Percentiles rank a stretch among this genome's conserved stretches.
phyloP scores from a whole-genome alignment of 2,113 vertebrate genomes.

The Podilymbus podiceps region DNA sequence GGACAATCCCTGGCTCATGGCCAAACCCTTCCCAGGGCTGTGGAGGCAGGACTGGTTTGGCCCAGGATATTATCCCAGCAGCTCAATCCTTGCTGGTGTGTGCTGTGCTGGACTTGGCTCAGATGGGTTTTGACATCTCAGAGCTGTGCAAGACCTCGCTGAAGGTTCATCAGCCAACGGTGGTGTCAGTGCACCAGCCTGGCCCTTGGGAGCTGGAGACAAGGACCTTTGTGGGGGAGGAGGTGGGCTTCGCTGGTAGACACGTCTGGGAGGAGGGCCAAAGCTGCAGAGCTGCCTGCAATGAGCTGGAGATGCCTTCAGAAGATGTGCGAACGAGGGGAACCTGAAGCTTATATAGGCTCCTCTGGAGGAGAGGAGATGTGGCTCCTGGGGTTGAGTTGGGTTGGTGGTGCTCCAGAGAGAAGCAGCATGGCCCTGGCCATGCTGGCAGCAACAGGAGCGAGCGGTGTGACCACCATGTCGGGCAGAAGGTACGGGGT shows the following conservation, averaged over 20 bases:
- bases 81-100: neutral
- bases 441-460: fast-evolving
- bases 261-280: neutral
- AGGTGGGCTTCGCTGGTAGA: neutral
- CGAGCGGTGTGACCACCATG: fast-evolving
- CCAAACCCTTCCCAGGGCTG: neutral
- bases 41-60: neutral
- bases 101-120: neutral
- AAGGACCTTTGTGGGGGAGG: fast-evolving
- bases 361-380: neutral
- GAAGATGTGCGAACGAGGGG: neutral
- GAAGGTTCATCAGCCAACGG: neutral
- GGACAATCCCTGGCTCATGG: neutral
- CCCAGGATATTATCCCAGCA: neutral
- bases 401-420: neutral
- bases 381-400: neutral
- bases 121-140: neutral
- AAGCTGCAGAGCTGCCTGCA: neutral
- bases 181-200: neutral
- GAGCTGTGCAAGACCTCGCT: neutral
- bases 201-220: neutral
- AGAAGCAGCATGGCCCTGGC: neutral
- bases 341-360: neutral
- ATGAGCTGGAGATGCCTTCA: fast-evolving
- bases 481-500: neutral